phyloP scores from a whole-genome alignment of 2,888 invertebrate genomes.

The Cataglyphis altisquamis region DNA sequence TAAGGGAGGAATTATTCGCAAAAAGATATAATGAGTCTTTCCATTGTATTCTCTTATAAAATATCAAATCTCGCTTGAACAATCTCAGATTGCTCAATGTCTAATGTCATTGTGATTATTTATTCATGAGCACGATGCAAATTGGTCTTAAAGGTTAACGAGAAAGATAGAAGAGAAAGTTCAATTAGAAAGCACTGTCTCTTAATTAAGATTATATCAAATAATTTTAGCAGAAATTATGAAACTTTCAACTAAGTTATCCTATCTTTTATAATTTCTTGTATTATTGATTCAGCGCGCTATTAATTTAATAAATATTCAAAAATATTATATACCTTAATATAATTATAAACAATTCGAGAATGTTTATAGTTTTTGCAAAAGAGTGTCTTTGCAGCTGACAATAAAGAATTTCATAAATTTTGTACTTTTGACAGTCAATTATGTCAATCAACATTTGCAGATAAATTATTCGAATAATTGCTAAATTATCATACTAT shows the following conservation, averaged over 20 bases:
- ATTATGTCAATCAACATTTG: neutral
- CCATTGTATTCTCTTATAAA: neutral
- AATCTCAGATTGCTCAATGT: neutral
- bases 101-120: neutral
- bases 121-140: neutral
- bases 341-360: neutral
- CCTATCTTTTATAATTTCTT: neutral
- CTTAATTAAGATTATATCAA: constrained; percentile 23
- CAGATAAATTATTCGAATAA: neutral
- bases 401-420: neutral
- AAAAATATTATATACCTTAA: neutral
- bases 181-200: neutral
- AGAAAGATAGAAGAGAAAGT: neutral
- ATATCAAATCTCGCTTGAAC: neutral
- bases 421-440: neutral
- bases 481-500: neutral
- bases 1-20: constrained; percentile 57
- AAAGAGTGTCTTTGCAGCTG: neutral
- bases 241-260: neutral
- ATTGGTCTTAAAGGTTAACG: neutral
- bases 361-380: neutral
- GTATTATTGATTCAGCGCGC: neutral
- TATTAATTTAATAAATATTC: neutral
- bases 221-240: neutral
- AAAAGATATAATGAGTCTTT: constrained; percentile 44